phyloP scores from a whole-genome alignment of 1,140 invertebrate genomes.

The Phenacoccus solenopsis region DNA sequence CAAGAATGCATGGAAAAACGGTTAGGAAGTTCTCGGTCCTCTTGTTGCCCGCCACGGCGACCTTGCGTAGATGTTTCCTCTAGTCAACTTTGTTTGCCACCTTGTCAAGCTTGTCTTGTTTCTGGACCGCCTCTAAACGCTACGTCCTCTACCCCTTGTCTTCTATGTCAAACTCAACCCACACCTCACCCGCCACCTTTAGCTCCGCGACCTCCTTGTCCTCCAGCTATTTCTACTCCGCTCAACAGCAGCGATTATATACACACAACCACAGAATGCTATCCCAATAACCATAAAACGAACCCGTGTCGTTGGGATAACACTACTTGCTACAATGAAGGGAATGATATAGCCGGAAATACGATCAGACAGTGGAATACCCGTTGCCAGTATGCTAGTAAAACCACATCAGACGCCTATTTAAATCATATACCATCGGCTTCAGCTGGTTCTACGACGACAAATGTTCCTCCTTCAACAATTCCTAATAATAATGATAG shows the following conservation, averaged over 20 bases:
- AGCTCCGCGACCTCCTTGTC: not conserved
- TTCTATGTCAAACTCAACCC: not conserved
- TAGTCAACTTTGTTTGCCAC: not conserved
- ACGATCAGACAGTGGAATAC: not conserved
- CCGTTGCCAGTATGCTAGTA: not conserved
- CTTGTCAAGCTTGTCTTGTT: not conserved
- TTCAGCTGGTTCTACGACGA: not conserved
- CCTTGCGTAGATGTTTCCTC: not conserved
- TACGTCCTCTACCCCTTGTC: not conserved
- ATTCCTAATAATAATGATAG: no score
- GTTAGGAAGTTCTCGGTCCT: not conserved
- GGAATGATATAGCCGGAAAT: not conserved
- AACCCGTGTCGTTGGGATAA: not conserved
- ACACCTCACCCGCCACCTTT: not conserved
- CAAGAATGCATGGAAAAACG: not conserved
- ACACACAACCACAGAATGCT: conserved; percentile 7
- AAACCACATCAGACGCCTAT: not conserved
- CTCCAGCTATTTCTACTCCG: not conserved
- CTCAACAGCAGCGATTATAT: not conserved
- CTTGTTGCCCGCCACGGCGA: not conserved
- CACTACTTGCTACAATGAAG: conserved; percentile 2
- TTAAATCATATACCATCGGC: not conserved
- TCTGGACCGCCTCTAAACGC: not conserved
- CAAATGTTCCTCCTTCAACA: not conserved
- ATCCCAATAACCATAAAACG: not conserved